Evolutionary conservation across 2,113 vertebrate genomes (phyloP).

Genomic region (Macroglossus sobrinus): DNA sequence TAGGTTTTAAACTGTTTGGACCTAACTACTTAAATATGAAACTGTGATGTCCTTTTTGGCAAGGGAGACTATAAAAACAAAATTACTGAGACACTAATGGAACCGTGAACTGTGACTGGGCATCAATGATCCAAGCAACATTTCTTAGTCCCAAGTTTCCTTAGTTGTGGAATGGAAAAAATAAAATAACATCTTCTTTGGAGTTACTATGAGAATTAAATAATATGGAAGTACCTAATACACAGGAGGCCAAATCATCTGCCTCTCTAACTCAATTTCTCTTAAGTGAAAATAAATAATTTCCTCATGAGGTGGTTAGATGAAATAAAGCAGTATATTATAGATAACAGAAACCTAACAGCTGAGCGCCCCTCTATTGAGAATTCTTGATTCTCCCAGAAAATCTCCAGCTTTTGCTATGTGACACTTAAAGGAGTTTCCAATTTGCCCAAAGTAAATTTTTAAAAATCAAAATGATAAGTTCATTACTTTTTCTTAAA

Average conservation of each 20-base stretch:
- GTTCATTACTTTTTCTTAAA: background rate
- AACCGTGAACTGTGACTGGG: background rate
- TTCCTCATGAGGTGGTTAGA: background rate
- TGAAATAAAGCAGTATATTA: background rate
- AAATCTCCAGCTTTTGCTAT: background rate
- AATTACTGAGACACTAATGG: conserved; percentile 5
- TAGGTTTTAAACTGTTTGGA: background rate
- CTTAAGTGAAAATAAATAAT: background rate
- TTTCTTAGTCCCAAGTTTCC: background rate
- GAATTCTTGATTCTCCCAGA: background rate
- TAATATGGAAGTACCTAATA: background rate
- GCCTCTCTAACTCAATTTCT: background rate
- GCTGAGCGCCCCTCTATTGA: background rate
- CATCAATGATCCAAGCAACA: background rate
- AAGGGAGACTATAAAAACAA: background rate
- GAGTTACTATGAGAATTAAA: background rate
- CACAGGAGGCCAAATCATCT: background rate
- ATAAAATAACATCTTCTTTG: background rate
- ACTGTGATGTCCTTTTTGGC: background rate
- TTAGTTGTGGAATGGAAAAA: conserved; percentile 7
- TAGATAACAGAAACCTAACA: background rate
- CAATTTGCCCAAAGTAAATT: background rate
- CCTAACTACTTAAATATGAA: conserved; percentile 3
- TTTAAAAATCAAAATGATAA: background rate
- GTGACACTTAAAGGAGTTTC: background rate